phyloP scores from a whole-genome alignment of 2,797 vertebrate species.

The Selene dorsalis region DNA sequence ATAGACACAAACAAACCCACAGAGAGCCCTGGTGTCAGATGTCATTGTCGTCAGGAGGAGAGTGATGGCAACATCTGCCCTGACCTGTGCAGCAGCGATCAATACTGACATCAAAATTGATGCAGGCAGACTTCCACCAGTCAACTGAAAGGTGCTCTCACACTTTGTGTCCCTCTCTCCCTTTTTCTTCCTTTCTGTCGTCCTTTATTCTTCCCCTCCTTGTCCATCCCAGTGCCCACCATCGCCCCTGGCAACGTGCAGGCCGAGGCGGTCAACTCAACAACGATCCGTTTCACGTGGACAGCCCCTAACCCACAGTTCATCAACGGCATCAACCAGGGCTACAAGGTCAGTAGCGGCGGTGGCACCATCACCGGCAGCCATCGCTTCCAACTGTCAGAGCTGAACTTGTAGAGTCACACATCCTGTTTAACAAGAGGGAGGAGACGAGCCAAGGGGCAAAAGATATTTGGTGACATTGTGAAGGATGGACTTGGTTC shows the following conservation, averaged over 20 bases:
- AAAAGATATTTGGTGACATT: slow-evolving; percentile 37
- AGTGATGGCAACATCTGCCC: slow-evolving; percentile 59
- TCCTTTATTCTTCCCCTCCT: slow-evolving; percentile 1
- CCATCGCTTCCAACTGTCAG: slow-evolving; percentile 57
- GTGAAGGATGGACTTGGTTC: slow-evolving; percentile 59
- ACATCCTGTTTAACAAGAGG: slow-evolving; percentile 26
- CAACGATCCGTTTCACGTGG: slow-evolving; percentile 95
- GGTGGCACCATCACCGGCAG: neutral
- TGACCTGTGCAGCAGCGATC: slow-evolving; percentile 66
- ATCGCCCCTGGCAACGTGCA: slow-evolving; percentile 94
- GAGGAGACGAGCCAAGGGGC: slow-evolving; percentile 42
- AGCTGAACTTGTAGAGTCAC: slow-evolving; percentile 51
- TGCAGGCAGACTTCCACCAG: slow-evolving; percentile 54
- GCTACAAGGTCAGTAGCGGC: slow-evolving; percentile 91
- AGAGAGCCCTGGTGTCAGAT: slow-evolving; percentile 44
- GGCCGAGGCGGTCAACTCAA: slow-evolving; percentile 93
- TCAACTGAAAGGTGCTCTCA: slow-evolving; percentile 43
- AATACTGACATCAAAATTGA: slow-evolving; percentile 66
- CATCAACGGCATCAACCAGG: slow-evolving; percentile 99
- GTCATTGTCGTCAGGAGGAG: slow-evolving; percentile 56
- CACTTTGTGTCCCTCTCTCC: slow-evolving; percentile 8
- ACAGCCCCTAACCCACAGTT: slow-evolving; percentile 97
- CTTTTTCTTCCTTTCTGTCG: slow-evolving; percentile 1
- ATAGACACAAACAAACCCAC: slow-evolving; percentile 50
- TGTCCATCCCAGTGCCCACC: slow-evolving; percentile 89